Conservation (phyloP, 2,113 vertebrate genomes). For the Clarias gariepinus region DNA sequence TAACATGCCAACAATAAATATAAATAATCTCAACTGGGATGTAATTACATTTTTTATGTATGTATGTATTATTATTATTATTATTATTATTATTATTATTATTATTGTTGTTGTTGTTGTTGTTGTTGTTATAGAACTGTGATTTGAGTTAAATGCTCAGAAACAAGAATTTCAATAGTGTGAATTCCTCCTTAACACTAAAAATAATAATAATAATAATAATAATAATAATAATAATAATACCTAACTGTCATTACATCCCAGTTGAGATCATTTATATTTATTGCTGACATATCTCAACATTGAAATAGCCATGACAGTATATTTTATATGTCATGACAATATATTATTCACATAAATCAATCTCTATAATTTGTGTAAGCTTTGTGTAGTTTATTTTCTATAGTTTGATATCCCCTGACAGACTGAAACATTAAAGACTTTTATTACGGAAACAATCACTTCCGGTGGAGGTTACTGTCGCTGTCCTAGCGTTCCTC, state of each 20-base stretch:
- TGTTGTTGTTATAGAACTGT: not conserved
- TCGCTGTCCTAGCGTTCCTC: constrained; percentile 25
- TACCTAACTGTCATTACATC: not conserved
- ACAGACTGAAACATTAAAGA: not conserved
- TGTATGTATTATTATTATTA: not conserved
- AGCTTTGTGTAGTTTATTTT: not conserved
- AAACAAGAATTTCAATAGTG: not conserved
- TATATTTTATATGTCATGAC: not conserved
- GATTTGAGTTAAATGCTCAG: not conserved
- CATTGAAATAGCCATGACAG: not conserved
- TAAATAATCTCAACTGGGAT: not conserved
- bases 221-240: not conserved
- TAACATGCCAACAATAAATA: not conserved
- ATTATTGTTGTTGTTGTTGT: too few relatives aligned
- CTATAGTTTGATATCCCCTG: too few relatives aligned
- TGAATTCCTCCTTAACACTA: not conserved
- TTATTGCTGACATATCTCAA: not conserved
- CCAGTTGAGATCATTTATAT: not conserved
- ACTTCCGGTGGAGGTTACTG: constrained; percentile 9
- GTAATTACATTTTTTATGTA: not conserved
- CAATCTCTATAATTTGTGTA: not conserved
- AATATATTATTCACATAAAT: too few relatives aligned
- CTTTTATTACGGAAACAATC: constrained; percentile 43
- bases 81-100: not conserved
- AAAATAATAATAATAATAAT: not conserved